phyloP scores from a whole-genome alignment of 2,888 invertebrate species.

The Drosophila parthenogenetica region DNA sequence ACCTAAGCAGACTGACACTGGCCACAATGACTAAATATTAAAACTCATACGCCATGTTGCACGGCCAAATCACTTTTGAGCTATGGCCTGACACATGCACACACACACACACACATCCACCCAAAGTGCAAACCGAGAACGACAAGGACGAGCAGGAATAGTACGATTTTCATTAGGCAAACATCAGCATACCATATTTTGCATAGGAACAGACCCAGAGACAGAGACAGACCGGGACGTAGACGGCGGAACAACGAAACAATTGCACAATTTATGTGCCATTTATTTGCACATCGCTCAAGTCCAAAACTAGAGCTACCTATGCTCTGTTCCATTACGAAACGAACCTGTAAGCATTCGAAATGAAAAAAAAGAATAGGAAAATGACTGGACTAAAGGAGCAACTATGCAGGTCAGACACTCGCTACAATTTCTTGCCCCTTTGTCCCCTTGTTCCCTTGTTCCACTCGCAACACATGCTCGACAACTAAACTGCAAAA shows the following conservation, averaged over 20 bases:
- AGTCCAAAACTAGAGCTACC: slow-evolving; percentile 24
- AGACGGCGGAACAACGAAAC: slow-evolving; percentile 44
- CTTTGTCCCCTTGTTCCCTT: not conserved
- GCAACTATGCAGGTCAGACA: slow-evolving; percentile 42
- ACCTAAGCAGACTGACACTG: slow-evolving; percentile 52
- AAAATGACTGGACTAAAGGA: not conserved
- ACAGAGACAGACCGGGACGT: slow-evolving; percentile 20
- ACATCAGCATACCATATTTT: slow-evolving; percentile 68
- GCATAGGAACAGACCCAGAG: slow-evolving; percentile 27
- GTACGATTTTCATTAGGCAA: slow-evolving; percentile 74
- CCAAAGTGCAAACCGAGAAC: slow-evolving; percentile 16
- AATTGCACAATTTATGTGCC: slow-evolving; percentile 80
- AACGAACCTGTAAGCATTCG: slow-evolving; percentile 59
- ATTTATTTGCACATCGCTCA: slow-evolving; percentile 72
- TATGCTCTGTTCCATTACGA: slow-evolving; percentile 27
- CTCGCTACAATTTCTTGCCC: slow-evolving; percentile 34
- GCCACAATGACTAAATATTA: slow-evolving; percentile 71
- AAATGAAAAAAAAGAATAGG: slow-evolving; percentile 28
- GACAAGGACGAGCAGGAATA: slow-evolving; percentile 41
- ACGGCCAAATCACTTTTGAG: slow-evolving; percentile 71
- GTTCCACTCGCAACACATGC: slow-evolving; percentile 44
- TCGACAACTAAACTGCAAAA: slow-evolving; percentile 71
- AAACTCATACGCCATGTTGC: slow-evolving; percentile 81
- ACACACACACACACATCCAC: not conserved
- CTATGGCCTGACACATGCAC: slow-evolving; percentile 19